These are phyloP conservation scores for Yoshiicerus persimilis DNA, from an alignment of 1,140 invertebrate genomes.

Conservation along the genomic window DNA sequence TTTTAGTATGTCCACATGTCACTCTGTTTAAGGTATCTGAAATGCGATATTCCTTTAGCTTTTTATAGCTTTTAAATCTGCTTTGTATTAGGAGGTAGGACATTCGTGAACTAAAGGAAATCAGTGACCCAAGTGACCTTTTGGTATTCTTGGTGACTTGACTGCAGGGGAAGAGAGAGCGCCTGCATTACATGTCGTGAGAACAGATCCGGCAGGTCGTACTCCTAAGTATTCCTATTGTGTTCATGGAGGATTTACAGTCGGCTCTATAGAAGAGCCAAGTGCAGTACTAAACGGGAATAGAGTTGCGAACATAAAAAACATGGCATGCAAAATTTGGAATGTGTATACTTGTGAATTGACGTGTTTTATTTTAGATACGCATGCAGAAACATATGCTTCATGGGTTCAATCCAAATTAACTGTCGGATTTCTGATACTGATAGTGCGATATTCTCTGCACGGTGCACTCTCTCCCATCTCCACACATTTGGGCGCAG, in stretches of 20 bases:
- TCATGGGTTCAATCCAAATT: conserved; percentile 4
- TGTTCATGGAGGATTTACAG: background rate
- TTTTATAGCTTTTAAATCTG: conserved; percentile 2
- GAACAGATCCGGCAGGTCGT: background rate
- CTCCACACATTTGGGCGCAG: no score
- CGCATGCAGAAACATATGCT: conserved; percentile 18
- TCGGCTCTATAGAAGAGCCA: background rate
- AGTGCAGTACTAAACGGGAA: background rate
- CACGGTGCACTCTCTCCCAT: background rate
- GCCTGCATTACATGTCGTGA: background rate
- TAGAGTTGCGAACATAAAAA: background rate
- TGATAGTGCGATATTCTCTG: background rate
- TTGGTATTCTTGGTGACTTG: background rate
- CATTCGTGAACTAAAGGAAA: background rate
- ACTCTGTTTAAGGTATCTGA: background rate
- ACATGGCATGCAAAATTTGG: conserved; percentile 9
- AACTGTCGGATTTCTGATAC: background rate
- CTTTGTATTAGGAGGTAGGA: background rate
- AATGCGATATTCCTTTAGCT: background rate
- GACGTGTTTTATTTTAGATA: conserved; percentile 21
- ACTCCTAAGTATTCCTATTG: background rate
- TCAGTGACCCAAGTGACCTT: conserved; percentile 11
- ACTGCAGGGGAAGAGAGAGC: background rate
- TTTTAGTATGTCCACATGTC: background rate
- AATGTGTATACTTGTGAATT: background rate